A percentile compares a stretch with the other conserved stretches of the same genome.
These are phyloP conservation scores for Macroramphosus scolopax DNA, from an alignment of 2,797 vertebrate species.

Conservation along the genomic window DNA sequence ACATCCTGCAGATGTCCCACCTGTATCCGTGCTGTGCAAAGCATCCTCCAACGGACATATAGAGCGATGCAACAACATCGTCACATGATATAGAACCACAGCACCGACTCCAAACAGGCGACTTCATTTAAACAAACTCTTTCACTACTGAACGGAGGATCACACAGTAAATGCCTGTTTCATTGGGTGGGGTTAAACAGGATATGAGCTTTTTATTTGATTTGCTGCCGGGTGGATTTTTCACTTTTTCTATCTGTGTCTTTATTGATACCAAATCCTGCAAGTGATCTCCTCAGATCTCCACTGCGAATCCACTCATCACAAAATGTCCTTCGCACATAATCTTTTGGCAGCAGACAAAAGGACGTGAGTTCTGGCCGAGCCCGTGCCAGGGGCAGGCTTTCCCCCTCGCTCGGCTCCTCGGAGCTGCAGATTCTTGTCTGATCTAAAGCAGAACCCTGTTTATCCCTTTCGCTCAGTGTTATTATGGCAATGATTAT, in stretches of 20 bases:
- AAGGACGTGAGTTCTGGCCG: constrained; percentile 45
- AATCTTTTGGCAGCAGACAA: constrained; percentile 71
- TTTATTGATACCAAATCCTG: constrained; percentile 70
- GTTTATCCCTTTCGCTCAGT: constrained; percentile 56
- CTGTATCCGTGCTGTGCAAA: too few relatives aligned
- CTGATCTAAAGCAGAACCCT: constrained; percentile 69
- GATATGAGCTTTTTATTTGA: constrained; percentile 65
- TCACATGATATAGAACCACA: too few relatives aligned
- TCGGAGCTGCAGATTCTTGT: constrained; percentile 37
- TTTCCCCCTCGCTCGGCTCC: constrained; percentile 34
- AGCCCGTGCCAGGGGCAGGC: constrained; percentile 41
- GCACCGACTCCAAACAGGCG: too few relatives aligned
- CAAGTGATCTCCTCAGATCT: constrained; percentile 59
- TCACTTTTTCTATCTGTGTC: constrained; percentile 52
- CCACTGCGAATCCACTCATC: constrained; percentile 63
- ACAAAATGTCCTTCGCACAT: constrained; percentile 60
- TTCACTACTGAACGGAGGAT: constrained; percentile 11
- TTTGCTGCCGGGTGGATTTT: constrained; percentile 57
- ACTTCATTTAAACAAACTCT: too few relatives aligned
- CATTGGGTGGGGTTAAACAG: constrained; percentile 44
- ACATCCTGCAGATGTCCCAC: too few relatives aligned
- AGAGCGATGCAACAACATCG: too few relatives aligned
- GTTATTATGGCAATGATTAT: constrained; percentile 66
- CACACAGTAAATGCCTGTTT: constrained; percentile 18
- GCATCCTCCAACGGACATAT: too few relatives aligned